Base-by-base conservation (phyloP, 2,113 vertebrate species). In the Nothocercus julius region DNA sequence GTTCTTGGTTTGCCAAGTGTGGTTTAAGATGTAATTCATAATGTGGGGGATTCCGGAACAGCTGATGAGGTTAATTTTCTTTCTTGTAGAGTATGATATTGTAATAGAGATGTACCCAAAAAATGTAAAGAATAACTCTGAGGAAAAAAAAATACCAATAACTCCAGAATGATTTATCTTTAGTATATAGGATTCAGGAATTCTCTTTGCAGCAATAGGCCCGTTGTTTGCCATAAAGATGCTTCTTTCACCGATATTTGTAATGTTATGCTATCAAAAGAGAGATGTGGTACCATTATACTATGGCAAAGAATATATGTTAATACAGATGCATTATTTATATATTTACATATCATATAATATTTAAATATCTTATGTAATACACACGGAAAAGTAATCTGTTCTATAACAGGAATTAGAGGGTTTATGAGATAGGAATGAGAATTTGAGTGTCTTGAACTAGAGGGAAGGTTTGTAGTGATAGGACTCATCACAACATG, bases 11-110 rank as follows among this genome's bases (percentile, higher is more conserved):
- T 94, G 82, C 73, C 75, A 90, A 85, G 72, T 80, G 54, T 90
- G 74, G 36, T 81, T 95, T 95, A 54, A 91, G 69, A 82, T 77
- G 38, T 89, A 96, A 78, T 93, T 88, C 82, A 82, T 91, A 91
- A 85, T 0, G 3, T 54, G 56, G n/a, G 44, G 14, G 72, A 88
- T 86, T 95, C 61, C 67, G 89, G 79, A 80, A 77, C 12, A 76
- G 42, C 27, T 85, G 68, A 68, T 89, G 77, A 87, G 63, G 63
- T 90, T 92, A 69, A 77, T 92, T 94, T 94, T 85, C 53, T 27
- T 54, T 83, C 28, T 85, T 90, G 45, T 62, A 80, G 72, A 89
- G 73, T 61, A 45, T 45, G 13, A 17, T 63, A 51, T 24, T 53
- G 44, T 85, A 82, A 84, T 34, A 87, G 67, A 93, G 40, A 79